Base-by-base conservation (phyloP, 2,797 vertebrate species). In the Trachops cirrhosus region DNA sequence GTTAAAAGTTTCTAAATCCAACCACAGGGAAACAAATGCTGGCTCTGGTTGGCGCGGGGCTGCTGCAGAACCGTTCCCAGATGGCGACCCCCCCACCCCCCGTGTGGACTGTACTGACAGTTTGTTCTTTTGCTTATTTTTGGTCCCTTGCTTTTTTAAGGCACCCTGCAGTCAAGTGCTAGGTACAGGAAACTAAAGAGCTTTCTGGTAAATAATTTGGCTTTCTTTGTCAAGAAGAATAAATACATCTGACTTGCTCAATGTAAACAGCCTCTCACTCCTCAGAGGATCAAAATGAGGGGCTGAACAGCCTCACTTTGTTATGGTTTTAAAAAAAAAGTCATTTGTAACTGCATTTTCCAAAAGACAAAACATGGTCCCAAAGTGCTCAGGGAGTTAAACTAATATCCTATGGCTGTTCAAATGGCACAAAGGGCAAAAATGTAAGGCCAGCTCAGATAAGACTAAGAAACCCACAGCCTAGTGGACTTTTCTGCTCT, bases 1-100 rank as follows among this genome's bases (percentile, higher is more conserved):
- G 97, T 96, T 89, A 89, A 93, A 93, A 78, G 96, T 93, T 97
- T 96, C 93, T 96, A 94, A 97, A 95, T 90, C 94, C 59, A 91
- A 97, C 94, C 94, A 85, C 86, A 91, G 91, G 80, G 95, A 96
- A 95, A 96, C 84, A 94, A 96, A 97, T 93, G 97, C 95, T 97
- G 93, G 95, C 95, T 93, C 82, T 22, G 41, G 70, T 62, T 95
- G 29, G 32, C 50, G 82, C 3, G 2, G 46, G 86, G 68, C 91
- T n/a, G 90, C 92, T 62, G n/a, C 41, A 75, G 75, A 71, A 79
- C 21, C 52, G 6, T 24, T 85, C 70, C 71, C 86, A 70, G 83
- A 89, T 29, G 48, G 71, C 15, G 24, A 32, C 71, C 87, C 92
- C 92, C 95, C 92, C 50, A 64, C 46, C 86, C 86, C 84, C 90